Evolutionary conservation across 1,140 invertebrate species (phyloP).

Genomic region (Eubasilissa regina): DNA sequence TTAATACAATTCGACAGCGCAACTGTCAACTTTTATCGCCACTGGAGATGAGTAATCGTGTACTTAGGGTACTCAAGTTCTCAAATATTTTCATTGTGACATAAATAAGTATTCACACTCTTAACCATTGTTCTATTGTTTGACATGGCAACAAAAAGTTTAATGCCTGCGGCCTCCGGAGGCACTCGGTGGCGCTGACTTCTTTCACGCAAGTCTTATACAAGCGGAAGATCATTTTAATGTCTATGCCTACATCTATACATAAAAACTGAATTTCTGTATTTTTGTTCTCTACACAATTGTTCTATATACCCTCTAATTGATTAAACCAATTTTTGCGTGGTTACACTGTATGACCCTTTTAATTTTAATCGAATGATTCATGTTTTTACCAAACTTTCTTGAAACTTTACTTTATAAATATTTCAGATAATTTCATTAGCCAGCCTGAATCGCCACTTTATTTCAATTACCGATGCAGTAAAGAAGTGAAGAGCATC

Average conservation of each 20-base stretch:
- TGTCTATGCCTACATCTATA: not conserved
- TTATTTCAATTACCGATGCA: too few species aligned
- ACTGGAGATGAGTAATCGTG: constrained; percentile 27
- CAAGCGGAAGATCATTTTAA: constrained; percentile 5
- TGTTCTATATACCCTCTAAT: too few species aligned
- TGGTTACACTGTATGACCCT: too few species aligned
- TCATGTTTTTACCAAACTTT: too few species aligned
- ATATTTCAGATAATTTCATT: too few species aligned
- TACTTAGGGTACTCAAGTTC: constrained; percentile 15
- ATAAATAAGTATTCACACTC: constrained; percentile 26
- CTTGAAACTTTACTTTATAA: too few species aligned
- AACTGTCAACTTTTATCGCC: constrained; percentile 8
- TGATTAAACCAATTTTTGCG: too few species aligned
- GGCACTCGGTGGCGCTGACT: not conserved
- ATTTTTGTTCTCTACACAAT: too few species aligned
- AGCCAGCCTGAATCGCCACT: too few species aligned
- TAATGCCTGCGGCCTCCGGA: not conserved
- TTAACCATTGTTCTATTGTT: constrained; percentile 3
- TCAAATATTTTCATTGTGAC: constrained; percentile 31
- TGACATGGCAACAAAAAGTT: constrained; percentile 11
- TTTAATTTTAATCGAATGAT: too few species aligned
- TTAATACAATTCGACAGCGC: constrained; percentile 2
- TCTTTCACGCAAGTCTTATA: not conserved
- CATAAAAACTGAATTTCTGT: too few species aligned
- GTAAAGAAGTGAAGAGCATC: too few species aligned